Evolutionary conservation across 2,113 vertebrate genomes (phyloP), one percentile per base, ranked within the genome.

Genomic region (Apteryx mantelli): DNA sequence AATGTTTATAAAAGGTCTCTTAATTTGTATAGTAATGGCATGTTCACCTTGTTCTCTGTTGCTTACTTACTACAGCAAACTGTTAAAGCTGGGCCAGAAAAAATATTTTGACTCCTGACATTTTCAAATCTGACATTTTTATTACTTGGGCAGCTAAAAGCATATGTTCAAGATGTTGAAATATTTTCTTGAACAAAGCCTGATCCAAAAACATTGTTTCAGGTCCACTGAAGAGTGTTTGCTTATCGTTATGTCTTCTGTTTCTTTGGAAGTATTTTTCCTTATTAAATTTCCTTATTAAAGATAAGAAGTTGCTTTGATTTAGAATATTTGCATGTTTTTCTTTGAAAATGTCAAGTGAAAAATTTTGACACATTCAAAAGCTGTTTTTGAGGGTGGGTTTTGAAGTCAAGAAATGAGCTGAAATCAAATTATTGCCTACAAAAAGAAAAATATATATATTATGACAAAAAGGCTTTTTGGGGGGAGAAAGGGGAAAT

Each of bases 401-500:
- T 69, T 88, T 89, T 86, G 42, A 84, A 84, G 10, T 24, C 17
- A 84, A 86, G 40, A 82, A 92, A 79, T 30, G 13, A 28, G 24
- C 5, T 55, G 32, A 82, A 64, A 9, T 78, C 9, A 79, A 82
- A 71, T 22, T 84, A 58, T 70, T 78, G 74, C 40, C 32, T 36
- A 34, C n/a, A 42, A 36, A 66, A 66, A 42, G 40, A 36, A 36
- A 56, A 58, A 34, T 11, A 11, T 24, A 58, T 18, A 58, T 65
- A 36, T n/a, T 38, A 48, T 83, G 88, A 84, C 53, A 5, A 2
- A 81, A 89, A 70, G 10, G 1, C 3, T 55, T 74, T 50, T 2
- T 1, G 5, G 13, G 9, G 7, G 1, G 4, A 9, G 7, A 17
- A 34, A 2, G 4, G 4, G 9, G 2, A 3, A 34, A 30, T 42